phyloP scores from a whole-genome alignment of 2,888 invertebrate genomes.

The Platynereis dumerilii region DNA sequence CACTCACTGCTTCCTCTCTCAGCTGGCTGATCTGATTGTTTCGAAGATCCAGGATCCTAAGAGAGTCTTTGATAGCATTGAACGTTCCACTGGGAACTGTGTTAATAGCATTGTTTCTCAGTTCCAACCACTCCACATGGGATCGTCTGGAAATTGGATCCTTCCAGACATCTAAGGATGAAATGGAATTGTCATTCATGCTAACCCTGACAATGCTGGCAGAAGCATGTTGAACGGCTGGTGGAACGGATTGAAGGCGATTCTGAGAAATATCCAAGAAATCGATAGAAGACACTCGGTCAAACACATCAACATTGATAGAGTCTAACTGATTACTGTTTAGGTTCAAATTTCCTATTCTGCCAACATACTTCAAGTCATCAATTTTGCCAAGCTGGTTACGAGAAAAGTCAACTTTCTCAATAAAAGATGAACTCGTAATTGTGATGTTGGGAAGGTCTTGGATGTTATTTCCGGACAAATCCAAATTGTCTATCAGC shows the following conservation, averaged over 20 bases:
- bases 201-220: conserved; percentile 16
- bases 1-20: conserved; percentile 2
- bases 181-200: conserved; percentile 22
- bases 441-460: conserved; percentile 19
- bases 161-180: conserved; percentile 19
- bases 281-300: conserved; percentile 20
- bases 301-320: conserved; percentile 19
- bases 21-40: conserved; percentile 17
- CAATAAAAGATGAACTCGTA: conserved; percentile 24
- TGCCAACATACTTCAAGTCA: conserved; percentile 18
- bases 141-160: conserved; percentile 24
- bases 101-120: conserved; percentile 11
- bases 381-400: conserved; percentile 20
- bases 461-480: conserved; percentile 20
- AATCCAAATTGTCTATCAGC: conserved; percentile 22
- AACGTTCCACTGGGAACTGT: conserved; percentile 14
- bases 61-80: conserved; percentile 17
- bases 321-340: conserved; percentile 17
- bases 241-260: conserved; percentile 18
- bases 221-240: conserved; percentile 24
- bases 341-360: conserved; percentile 20
- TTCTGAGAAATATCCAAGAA: conserved; percentile 25
- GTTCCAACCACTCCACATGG: conserved; percentile 25
- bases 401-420: conserved; percentile 28
- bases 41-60: conserved; percentile 12